Percentiles rank a stretch among this genome's conserved stretches.
Evolutionary conservation across 2,888 invertebrate species (phyloP).

Genomic region (Lasioglossum oenotherae): DNA sequence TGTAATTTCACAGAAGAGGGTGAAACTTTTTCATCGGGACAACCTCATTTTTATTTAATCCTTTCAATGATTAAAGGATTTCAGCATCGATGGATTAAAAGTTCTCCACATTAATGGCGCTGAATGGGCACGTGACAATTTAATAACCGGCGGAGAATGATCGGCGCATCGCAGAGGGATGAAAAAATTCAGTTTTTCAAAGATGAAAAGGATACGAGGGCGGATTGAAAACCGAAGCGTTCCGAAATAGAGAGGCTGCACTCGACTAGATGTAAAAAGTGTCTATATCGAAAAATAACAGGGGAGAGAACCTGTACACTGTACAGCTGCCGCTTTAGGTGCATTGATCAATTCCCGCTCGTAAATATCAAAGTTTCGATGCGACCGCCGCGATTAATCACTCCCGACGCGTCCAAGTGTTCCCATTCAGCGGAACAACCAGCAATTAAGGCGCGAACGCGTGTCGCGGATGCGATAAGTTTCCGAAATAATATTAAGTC

Average conservation of each 20-base stretch:
- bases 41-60: background rate
- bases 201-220: background rate
- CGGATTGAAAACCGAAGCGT: background rate
- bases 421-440: background rate
- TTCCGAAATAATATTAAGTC: slow-evolving; percentile 10
- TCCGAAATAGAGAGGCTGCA: background rate
- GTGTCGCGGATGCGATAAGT: background rate
- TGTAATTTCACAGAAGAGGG: background rate
- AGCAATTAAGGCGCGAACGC: slow-evolving; percentile 8
- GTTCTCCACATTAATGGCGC: background rate
- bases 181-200: background rate
- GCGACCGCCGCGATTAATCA: background rate
- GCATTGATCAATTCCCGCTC: background rate
- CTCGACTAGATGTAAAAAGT: background rate
- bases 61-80: background rate
- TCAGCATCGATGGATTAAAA: background rate
- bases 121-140: background rate
- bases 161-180: background rate
- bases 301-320: background rate
- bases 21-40: background rate
- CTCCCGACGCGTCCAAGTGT: background rate
- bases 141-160: background rate
- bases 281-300: background rate
- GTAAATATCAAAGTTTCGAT: background rate
- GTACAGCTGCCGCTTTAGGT: background rate